Evolutionary conservation across 2,113 vertebrate genomes (phyloP).

Genomic region (Myiozetetes cayanensis): DNA sequence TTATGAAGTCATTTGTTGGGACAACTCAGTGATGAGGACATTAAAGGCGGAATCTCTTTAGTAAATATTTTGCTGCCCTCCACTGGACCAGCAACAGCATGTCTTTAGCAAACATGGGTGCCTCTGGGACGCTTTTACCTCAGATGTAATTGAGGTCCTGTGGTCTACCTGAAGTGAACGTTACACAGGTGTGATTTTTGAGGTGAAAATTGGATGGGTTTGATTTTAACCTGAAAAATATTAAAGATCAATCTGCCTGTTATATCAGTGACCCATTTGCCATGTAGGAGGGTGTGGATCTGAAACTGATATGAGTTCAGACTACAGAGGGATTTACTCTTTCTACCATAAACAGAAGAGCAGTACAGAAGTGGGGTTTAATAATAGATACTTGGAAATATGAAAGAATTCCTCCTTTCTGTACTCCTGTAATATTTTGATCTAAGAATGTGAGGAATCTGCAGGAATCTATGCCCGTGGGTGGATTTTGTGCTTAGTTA

Average conservation of each 20-base stretch:
- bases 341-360: background rate
- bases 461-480: background rate
- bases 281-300: accelerated
- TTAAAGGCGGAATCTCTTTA: background rate
- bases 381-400: background rate
- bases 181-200: background rate
- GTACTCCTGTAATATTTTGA: background rate
- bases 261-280: background rate
- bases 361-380: background rate
- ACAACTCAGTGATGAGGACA: background rate
- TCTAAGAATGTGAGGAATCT: background rate
- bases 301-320: background rate
- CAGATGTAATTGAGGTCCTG: background rate
- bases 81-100: constrained; percentile 15
- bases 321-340: background rate
- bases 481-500: background rate
- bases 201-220: background rate
- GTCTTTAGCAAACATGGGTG: no score
- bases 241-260: background rate
- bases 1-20: background rate
- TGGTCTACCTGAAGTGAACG: background rate
- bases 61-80: constrained; percentile 69
- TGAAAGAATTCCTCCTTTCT: background rate
- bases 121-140: background rate
- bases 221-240: background rate